Evolutionary conservation across 2,113 vertebrate species (phyloP).

Genomic region (Terrapene triunguis): DNA sequence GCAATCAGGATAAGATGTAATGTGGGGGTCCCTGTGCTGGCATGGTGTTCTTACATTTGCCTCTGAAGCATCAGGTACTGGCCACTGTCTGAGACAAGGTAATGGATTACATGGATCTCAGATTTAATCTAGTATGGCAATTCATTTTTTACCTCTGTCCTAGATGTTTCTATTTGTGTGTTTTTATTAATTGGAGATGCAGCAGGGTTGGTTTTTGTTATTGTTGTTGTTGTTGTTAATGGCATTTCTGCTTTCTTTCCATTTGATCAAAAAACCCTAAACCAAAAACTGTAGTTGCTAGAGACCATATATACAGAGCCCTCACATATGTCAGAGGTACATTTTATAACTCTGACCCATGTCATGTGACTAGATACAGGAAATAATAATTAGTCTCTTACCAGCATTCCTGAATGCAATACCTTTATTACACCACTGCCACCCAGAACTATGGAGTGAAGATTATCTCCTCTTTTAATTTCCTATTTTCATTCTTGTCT

Average conservation of each 20-base stretch:
- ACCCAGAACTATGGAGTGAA: background rate
- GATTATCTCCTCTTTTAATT: background rate
- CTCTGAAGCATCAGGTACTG: background rate
- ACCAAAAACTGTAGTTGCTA: background rate
- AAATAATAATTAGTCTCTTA: background rate
- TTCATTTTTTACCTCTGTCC: background rate
- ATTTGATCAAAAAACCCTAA: background rate
- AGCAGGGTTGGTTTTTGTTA: background rate
- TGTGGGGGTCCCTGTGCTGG: background rate
- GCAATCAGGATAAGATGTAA: background rate
- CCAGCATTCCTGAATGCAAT: background rate
- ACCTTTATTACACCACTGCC: conserved; percentile 17
- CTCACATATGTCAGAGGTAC: background rate
- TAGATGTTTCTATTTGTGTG: background rate
- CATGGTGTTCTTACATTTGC: background rate
- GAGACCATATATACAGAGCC: background rate
- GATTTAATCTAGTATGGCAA: background rate
- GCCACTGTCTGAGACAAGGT: background rate
- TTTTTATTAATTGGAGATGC: background rate
- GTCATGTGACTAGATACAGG: background rate
- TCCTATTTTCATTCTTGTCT: background rate
- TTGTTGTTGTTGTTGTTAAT: too few relatives aligned
- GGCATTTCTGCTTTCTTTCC: too few relatives aligned
- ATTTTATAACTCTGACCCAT: background rate
- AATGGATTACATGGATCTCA: background rate